phyloP scores from a whole-genome alignment of 1,140 invertebrate genomes.

The Hycleus phaleratus region DNA sequence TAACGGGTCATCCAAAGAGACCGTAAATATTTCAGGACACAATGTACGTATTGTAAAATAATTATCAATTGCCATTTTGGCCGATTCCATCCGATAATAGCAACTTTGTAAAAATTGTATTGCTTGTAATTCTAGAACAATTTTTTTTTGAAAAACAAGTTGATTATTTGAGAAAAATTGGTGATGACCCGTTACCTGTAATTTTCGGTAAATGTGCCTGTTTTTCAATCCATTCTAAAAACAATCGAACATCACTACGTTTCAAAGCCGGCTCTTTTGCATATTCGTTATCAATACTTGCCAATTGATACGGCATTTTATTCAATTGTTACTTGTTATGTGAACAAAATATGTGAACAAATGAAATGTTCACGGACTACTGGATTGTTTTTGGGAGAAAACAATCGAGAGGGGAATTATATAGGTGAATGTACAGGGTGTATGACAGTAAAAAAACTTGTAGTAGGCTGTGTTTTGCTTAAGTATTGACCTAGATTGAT shows the following conservation, averaged over 20 bases:
- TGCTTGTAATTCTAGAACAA: conserved; percentile 50
- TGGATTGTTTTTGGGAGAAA: not conserved
- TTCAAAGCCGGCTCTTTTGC: conserved; percentile 11
- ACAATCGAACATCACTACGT: conserved; percentile 10
- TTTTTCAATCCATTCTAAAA: conserved; percentile 13
- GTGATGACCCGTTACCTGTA: not conserved
- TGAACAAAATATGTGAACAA: too few relatives aligned
- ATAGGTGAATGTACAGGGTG: not conserved
- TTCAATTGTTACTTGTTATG: too few relatives aligned
- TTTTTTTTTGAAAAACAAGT: too few relatives aligned
- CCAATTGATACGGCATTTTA: conserved; percentile 1
- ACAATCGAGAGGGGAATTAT: not conserved
- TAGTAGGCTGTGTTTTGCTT: too few relatives aligned
- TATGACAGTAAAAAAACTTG: not conserved
- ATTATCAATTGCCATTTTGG: conserved; percentile 54
- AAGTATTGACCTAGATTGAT: too few relatives aligned
- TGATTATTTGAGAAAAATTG: not conserved
- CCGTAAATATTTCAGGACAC: conserved; percentile 48
- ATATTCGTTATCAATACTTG: conserved; percentile 10
- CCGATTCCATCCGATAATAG: conserved; percentile 49
- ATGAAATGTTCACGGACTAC: not conserved
- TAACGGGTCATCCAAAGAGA: not conserved
- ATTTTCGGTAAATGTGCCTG: conserved; percentile 20
- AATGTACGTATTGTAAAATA: conserved; percentile 54
- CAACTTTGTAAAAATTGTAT: conserved; percentile 55